phyloP scores from a whole-genome alignment of 1,140 invertebrate genomes.

The Ephestia elutella region DNA sequence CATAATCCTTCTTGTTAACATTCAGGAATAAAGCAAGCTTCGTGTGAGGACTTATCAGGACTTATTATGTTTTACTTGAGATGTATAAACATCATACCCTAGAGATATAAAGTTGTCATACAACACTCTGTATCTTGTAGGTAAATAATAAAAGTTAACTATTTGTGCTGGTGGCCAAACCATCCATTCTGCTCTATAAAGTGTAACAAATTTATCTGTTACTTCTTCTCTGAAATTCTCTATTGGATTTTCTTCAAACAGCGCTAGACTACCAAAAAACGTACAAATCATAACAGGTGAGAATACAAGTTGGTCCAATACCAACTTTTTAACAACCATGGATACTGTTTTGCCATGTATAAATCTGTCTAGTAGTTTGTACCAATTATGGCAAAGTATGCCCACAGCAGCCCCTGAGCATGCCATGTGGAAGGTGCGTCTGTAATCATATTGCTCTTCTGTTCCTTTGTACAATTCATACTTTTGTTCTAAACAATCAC shows the following conservation, averaged over 20 bases:
- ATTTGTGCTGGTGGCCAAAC: constrained; percentile 85
- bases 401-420: constrained; percentile 86
- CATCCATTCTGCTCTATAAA: constrained; percentile 88
- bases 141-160: constrained; percentile 90
- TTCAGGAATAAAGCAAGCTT: no score
- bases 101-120: constrained; percentile 94
- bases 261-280: constrained; percentile 86
- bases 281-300: constrained; percentile 88
- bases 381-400: constrained; percentile 89
- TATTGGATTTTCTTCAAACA: constrained; percentile 80
- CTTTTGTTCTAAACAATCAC: constrained; percentile 89
- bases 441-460: constrained; percentile 78
- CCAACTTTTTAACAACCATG: constrained; percentile 87
- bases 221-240: constrained; percentile 82
- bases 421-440: constrained; percentile 85
- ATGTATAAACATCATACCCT: constrained; percentile 94
- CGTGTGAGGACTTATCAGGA: no score
- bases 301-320: constrained; percentile 91
- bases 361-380: constrained; percentile 78
- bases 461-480: constrained; percentile 84
- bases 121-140: constrained; percentile 87
- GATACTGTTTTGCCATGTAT: constrained; percentile 81
- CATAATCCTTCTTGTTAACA: no score
- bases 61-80: constrained; percentile 85
- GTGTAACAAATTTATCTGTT: constrained; percentile 83